Evolutionary conservation across 1,140 invertebrate genomes (phyloP).

Genomic region (Drosophila cardini): DNA sequence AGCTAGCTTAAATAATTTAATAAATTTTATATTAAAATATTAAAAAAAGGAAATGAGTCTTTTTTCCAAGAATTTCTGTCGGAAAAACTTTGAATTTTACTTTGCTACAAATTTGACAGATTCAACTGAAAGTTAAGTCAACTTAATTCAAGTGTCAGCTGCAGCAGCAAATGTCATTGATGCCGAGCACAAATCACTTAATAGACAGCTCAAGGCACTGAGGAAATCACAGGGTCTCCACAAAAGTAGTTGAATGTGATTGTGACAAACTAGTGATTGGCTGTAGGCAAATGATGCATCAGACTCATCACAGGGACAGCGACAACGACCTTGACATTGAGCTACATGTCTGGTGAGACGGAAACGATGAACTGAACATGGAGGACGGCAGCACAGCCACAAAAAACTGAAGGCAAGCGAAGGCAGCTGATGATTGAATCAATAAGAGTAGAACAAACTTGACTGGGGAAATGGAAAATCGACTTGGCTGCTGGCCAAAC

Average conservation of each 20-base stretch:
- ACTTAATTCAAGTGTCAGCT: background rate
- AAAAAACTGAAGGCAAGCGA: constrained; percentile 21
- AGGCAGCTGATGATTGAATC: constrained; percentile 74
- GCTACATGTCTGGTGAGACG: constrained; percentile 16
- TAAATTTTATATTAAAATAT: no score
- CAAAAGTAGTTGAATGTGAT: constrained; percentile 2
- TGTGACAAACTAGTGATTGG: constrained; percentile 18
- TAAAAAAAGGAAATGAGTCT: no score
- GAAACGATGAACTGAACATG: background rate
- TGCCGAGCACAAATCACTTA: background rate
- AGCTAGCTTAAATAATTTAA: no score
- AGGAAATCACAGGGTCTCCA: constrained; percentile 17
- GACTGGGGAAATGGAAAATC: constrained; percentile 10
- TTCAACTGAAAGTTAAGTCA: background rate
- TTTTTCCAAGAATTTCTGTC: no score
- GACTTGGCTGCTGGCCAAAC: constrained; percentile 53
- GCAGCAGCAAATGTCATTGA: constrained; percentile 11
- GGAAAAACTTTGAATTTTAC: no score
- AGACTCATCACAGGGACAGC: constrained; percentile 46
- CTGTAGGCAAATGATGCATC: constrained; percentile 63
- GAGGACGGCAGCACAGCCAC: background rate
- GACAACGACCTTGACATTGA: constrained; percentile 65
- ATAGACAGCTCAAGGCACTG: background rate
- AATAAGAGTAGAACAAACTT: constrained; percentile 46
- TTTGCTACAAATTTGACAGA: no score